phyloP scores from a whole-genome alignment of 1,140 invertebrate genomes.

The Nylanderia fulva region DNA sequence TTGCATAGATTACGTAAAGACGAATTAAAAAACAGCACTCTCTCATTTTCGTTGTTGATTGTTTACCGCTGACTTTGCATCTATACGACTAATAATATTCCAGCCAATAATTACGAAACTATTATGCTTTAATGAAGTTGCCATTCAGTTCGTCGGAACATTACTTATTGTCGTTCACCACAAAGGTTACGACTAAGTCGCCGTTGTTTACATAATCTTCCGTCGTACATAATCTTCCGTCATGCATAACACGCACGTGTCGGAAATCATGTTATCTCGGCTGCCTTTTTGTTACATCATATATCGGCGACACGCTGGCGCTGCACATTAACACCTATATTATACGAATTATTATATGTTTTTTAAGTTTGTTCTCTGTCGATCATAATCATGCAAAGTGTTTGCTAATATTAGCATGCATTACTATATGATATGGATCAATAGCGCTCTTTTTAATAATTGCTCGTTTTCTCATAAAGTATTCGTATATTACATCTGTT shows the following conservation, averaged over 20 bases:
- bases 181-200: neutral
- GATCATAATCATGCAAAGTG: too few relatives aligned
- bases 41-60: neutral
- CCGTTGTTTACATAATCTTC: slow-evolving; percentile 20
- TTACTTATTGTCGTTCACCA: neutral
- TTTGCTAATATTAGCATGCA: neutral
- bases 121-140: slow-evolving; percentile 12
- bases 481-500: too few relatives aligned
- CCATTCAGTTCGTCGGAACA: neutral
- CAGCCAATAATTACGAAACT: slow-evolving; percentile 9
- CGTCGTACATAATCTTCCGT: neutral
- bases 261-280: neutral
- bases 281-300: neutral
- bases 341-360: neutral
- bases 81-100: neutral
- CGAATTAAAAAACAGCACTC: neutral
- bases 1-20: neutral
- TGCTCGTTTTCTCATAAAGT: neutral
- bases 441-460: neutral
- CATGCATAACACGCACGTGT: too few relatives aligned
- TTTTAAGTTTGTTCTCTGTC: neutral
- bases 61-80: neutral
- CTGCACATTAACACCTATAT: neutral
- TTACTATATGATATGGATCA: neutral
- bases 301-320: neutral